A percentile compares a stretch with the other conserved stretches of the same genome.
phyloP scores from a whole-genome alignment of 2,797 vertebrate species.

The Siniperca undulata region DNA sequence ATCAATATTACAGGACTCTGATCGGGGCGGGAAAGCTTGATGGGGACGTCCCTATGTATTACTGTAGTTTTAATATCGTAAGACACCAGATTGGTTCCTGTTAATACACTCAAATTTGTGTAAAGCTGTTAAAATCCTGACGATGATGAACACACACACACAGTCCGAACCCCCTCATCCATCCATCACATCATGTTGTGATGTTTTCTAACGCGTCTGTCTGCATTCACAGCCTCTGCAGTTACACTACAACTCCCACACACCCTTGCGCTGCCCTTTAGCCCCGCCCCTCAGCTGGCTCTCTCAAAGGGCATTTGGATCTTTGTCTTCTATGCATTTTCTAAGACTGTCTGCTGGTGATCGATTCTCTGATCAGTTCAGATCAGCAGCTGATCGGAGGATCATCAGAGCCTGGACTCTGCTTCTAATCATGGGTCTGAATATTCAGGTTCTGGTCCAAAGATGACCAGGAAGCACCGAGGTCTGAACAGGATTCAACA shows the following conservation, averaged over 20 bases:
- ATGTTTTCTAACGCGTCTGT: neutral
- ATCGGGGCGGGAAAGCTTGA: no score
- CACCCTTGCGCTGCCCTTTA: constrained; percentile 56
- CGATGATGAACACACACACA: no score
- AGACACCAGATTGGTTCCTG: no score
- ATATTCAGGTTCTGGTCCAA: constrained; percentile 50
- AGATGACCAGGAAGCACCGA: constrained; percentile 15
- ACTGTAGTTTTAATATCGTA: no score
- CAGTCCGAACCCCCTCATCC: neutral
- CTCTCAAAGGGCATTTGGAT: constrained; percentile 73
- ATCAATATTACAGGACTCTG: no score
- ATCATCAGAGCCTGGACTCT: constrained; percentile 18
- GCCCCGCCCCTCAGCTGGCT: constrained; percentile 46
- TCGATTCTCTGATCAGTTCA: neutral
- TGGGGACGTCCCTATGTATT: no score
- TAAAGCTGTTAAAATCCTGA: neutral
- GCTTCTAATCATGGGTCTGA: constrained; percentile 9
- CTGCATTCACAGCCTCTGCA: neutral
- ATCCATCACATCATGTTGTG: neutral
- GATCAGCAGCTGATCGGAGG: constrained; percentile 1
- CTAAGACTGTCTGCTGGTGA: constrained; percentile 64
- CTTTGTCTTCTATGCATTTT: constrained; percentile 86
- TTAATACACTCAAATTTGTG: neutral
- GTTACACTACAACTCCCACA: constrained; percentile 33
- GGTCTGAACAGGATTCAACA: constrained; percentile 5